phyloP scores from a whole-genome alignment of 2,888 invertebrate species.

The Ochropleura leucogaster region DNA sequence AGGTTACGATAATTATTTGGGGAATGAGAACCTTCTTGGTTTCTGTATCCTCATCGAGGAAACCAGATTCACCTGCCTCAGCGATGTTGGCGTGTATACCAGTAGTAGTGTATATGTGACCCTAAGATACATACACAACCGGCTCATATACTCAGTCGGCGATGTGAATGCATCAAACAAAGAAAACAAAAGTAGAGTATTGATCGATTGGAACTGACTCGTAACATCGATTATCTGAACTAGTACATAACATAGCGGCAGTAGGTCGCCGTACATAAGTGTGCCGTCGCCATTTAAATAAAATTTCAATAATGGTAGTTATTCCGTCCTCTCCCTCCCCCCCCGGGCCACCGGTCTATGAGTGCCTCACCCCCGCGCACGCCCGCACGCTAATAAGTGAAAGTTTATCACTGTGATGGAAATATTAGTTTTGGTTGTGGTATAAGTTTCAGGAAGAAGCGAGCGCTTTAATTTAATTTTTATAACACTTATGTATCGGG shows the following conservation, averaged over 20 bases:
- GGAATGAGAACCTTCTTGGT: neutral
- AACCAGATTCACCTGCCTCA: neutral
- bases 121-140: neutral
- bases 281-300: conserved; percentile 60
- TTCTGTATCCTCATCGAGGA: neutral
- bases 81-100: neutral
- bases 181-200: conserved; percentile 11
- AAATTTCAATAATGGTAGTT: conserved; percentile 54
- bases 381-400: conserved; percentile 59
- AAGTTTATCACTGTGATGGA: conserved; percentile 60
- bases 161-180: neutral
- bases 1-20: neutral
- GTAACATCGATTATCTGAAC: conserved; percentile 27
- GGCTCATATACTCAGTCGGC: neutral
- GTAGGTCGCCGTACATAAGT: conserved; percentile 48
- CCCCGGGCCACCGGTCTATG: conserved; percentile 1
- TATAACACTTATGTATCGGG: too few relatives aligned
- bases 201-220: neutral
- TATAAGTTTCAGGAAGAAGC: neutral
- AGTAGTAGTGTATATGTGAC: neutral
- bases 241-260: conserved; percentile 32
- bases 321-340: neutral
- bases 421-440: conserved; percentile 45
- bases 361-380: conserved; percentile 32
- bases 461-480: neutral